Percentiles rank a stretch among this genome's conserved stretches.
These are phyloP conservation scores for Ardeotis arabs DNA, from an alignment of 2,113 vertebrate genomes.

Conservation along the genomic window DNA sequence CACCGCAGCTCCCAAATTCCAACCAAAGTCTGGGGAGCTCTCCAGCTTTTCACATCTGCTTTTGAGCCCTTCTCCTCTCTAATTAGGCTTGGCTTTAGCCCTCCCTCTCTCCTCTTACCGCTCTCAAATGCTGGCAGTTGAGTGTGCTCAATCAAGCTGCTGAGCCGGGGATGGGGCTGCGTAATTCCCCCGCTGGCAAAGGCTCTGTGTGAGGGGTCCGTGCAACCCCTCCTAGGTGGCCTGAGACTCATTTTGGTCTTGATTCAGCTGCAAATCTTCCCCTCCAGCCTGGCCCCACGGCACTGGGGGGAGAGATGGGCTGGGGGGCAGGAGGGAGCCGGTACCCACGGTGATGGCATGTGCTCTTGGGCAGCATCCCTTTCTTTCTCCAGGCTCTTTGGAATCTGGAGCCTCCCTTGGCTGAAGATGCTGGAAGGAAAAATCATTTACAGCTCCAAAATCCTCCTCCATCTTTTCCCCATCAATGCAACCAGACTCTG, in stretches of 20 bases:
- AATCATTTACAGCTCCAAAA: background rate
- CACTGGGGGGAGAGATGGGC: background rate
- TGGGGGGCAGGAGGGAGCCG: background rate
- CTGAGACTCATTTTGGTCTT: fast-evolving
- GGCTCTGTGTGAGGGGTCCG: fast-evolving
- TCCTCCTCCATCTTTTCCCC: background rate
- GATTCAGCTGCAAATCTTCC: background rate
- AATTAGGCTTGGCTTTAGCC: background rate
- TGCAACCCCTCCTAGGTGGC: background rate
- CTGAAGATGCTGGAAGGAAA: background rate
- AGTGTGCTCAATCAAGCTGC: background rate
- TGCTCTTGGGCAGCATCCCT: background rate
- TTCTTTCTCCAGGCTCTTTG: fast-evolving
- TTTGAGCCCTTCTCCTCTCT: background rate
- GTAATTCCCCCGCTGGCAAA: fast-evolving
- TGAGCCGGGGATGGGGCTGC: background rate
- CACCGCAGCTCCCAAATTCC: background rate
- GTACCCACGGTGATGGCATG: fast-evolving
- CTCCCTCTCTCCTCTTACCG: background rate
- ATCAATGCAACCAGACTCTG: background rate
- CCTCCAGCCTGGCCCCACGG: background rate
- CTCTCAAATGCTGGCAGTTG: background rate
- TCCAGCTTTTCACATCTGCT: background rate
- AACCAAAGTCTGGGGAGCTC: fast-evolving
- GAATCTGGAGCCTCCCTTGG: background rate